These are phyloP conservation scores for Pseudopleuronectes americanus DNA, from an alignment of 2,797 vertebrate genomes.

Conservation along the genomic window DNA sequence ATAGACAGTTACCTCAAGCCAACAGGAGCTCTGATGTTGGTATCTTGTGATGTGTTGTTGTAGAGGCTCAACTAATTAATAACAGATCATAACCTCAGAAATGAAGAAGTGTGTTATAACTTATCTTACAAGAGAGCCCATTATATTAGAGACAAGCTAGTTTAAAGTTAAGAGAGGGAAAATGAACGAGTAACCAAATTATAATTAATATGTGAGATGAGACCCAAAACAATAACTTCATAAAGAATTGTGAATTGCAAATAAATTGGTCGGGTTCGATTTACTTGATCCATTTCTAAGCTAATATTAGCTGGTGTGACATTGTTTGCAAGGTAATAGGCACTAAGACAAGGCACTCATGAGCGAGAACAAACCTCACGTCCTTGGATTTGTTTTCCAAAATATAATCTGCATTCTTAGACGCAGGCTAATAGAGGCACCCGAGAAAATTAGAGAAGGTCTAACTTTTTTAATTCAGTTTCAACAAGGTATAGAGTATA, in stretches of 20 bases:
- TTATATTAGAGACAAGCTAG: background rate
- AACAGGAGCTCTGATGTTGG: background rate
- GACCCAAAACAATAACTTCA: background rate
- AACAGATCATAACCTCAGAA: background rate
- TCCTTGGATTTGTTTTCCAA: too few relatives aligned
- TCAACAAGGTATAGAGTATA: too few relatives aligned
- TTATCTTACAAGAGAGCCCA: background rate
- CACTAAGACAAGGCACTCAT: too few relatives aligned
- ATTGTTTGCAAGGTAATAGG: too few relatives aligned
- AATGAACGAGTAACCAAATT: background rate
- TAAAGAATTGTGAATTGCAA: background rate
- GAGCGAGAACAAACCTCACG: too few relatives aligned
- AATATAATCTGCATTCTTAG: too few relatives aligned
- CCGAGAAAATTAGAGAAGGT: too few relatives aligned
- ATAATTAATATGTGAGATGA: background rate
- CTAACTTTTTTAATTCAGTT: too few relatives aligned
- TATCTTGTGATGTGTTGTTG: background rate
- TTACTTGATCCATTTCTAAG: background rate
- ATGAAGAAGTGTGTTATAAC: background rate
- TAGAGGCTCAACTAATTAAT: constrained; percentile 1
- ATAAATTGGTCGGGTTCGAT: too few relatives aligned
- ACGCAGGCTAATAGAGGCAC: too few relatives aligned
- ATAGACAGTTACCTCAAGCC: background rate
- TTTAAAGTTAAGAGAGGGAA: background rate
- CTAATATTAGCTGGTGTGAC: too few relatives aligned